Percentiles rank a stretch among this genome's conserved stretches.
Evolutionary conservation across 2,113 vertebrate genomes (phyloP).

Genomic region (Oreochromis spilurus): DNA sequence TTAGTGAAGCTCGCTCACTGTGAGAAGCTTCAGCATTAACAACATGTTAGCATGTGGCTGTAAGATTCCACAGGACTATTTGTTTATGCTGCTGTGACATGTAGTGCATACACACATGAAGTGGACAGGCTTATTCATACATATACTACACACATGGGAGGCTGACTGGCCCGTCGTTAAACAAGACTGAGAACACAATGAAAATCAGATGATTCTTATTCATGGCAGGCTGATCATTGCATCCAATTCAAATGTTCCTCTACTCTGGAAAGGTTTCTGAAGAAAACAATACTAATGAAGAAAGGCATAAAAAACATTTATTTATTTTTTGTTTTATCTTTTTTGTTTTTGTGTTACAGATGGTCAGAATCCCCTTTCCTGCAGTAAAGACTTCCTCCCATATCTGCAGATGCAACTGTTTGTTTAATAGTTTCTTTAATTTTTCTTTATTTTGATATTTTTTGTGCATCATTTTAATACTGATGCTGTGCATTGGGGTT

Average conservation of each 20-base stretch:
- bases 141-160: fast-evolving
- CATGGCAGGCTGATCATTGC: neutral
- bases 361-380: neutral
- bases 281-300: neutral
- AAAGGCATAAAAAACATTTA: fast-evolving
- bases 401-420: neutral
- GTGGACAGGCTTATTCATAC: neutral
- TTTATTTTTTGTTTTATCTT: neutral
- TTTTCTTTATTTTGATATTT: neutral
- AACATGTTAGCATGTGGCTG: neutral
- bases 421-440: neutral
- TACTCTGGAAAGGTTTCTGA: neutral
- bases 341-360: neutral
- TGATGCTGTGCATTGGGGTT: neutral
- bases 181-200: neutral
- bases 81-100: neutral
- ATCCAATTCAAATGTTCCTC: neutral
- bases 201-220: neutral
- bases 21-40: too few relatives aligned
- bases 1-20: too few relatives aligned
- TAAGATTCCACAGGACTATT: neutral
- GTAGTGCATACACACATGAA: neutral
- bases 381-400: neutral
- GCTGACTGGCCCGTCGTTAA: neutral
- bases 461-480: neutral